These are phyloP conservation scores for Lasioglossum calceatum DNA, from an alignment of 2,888 invertebrate genomes.

Conservation along the genomic window DNA sequence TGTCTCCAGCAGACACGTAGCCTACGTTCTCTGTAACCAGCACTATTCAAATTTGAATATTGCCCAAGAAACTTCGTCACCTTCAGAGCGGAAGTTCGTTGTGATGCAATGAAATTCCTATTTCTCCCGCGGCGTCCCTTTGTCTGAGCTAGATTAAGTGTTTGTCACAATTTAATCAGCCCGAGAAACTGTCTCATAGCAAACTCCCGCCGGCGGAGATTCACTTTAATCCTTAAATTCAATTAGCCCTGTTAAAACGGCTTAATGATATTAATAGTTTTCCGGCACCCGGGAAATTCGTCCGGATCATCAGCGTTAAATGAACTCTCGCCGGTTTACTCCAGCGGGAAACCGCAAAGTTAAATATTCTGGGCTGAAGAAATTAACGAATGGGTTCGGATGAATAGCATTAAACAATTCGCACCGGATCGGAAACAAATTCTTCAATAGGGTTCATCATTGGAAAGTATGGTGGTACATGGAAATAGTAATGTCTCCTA, in stretches of 20 bases:
- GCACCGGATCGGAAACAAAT: neutral
- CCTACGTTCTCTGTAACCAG: neutral
- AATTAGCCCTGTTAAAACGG: neutral
- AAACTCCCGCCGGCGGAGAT: neutral
- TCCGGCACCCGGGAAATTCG: neutral
- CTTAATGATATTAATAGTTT: slow-evolving; percentile 6
- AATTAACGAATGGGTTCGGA: neutral
- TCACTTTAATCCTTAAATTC: slow-evolving; percentile 9
- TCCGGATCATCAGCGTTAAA: neutral
- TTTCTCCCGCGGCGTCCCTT: neutral
- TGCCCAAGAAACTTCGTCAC: neutral
- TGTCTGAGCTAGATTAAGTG: neutral
- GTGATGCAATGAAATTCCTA: neutral
- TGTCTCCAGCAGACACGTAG: neutral
- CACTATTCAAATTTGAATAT: neutral
- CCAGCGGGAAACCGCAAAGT: neutral
- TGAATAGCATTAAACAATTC: too few relatives aligned
- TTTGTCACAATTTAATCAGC: neutral
- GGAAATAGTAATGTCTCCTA: too few relatives aligned
- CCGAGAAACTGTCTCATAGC: neutral
- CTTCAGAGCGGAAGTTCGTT: neutral
- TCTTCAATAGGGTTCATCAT: neutral
- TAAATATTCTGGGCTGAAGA: neutral
- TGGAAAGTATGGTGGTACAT: too few relatives aligned
- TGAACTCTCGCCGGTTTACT: neutral